Evolutionary conservation across 2,888 invertebrate genomes (phyloP).

Genomic region (Drosophila lutescens): DNA sequence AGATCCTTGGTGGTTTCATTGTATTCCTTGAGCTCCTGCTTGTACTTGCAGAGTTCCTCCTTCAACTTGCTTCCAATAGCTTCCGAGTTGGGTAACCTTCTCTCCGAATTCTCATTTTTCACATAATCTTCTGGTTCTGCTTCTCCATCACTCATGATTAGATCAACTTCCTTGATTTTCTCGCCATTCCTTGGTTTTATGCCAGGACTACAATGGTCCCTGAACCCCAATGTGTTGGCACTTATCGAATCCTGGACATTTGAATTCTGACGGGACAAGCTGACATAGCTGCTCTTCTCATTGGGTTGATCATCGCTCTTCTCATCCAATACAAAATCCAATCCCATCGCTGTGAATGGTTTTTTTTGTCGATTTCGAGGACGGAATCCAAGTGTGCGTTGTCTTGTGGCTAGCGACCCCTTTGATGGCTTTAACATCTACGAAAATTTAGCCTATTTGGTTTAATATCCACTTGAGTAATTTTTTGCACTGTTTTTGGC

Average conservation of each 20-base stretch:
- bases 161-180: neutral
- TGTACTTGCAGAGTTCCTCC: constrained; percentile 74
- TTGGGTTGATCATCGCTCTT: constrained; percentile 10
- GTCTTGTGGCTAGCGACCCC: constrained; percentile 11
- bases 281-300: constrained; percentile 36
- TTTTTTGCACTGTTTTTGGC: constrained; percentile 55
- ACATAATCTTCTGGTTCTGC: constrained; percentile 7
- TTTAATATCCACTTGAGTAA: constrained; percentile 27
- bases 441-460: constrained; percentile 53
- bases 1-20: constrained; percentile 77
- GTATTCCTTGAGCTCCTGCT: constrained; percentile 77
- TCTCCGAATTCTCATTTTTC: neutral
- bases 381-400: constrained; percentile 15
- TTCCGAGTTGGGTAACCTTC: constrained; percentile 15
- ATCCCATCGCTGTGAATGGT: constrained; percentile 45
- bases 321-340: constrained; percentile 49
- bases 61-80: constrained; percentile 68
- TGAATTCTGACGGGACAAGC: constrained; percentile 32
- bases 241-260: constrained; percentile 13
- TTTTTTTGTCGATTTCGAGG: neutral
- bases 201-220: constrained; percentile 8
- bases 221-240: constrained; percentile 10
- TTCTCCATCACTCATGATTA: constrained; percentile 10
- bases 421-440: constrained; percentile 45
- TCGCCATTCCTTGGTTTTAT: neutral